phyloP scores from a whole-genome alignment of 2,113 vertebrate species.

The Micronisus gabar region DNA sequence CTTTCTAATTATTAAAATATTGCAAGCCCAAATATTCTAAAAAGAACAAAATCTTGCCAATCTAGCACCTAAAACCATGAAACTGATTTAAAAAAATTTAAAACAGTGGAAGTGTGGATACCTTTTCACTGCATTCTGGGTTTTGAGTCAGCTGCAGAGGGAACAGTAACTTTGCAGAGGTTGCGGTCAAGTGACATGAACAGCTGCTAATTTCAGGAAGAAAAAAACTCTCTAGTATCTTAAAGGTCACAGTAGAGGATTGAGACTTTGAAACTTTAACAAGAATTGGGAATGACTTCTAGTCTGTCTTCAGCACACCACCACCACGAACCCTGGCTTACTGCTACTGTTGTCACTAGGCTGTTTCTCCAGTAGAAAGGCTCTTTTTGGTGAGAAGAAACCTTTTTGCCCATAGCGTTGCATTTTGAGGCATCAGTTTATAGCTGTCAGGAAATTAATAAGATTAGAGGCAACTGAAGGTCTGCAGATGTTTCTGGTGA shows the following conservation, averaged over 20 bases:
- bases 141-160: background rate
- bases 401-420: background rate
- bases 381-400: background rate
- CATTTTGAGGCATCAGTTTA: background rate
- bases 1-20: background rate
- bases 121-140: background rate
- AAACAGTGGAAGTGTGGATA: background rate
- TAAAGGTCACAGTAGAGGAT: background rate
- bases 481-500: conserved; percentile 19
- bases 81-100: background rate
- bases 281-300: background rate
- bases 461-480: background rate
- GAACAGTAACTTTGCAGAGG: background rate
- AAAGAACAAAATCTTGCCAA: background rate
- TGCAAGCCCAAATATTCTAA: background rate
- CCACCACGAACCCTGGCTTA: background rate
- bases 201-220: background rate
- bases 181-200: background rate
- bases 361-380: background rate
- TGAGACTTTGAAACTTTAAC: background rate
- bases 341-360: background rate
- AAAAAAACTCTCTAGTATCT: background rate
- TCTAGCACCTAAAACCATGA: background rate
- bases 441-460: background rate
- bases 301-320: background rate